A percentile compares a stretch with the other conserved stretches of the same genome.
These are phyloP conservation scores for Crocidura indochinensis DNA, from an alignment of 2,797 vertebrate species.

Conservation along the genomic window DNA sequence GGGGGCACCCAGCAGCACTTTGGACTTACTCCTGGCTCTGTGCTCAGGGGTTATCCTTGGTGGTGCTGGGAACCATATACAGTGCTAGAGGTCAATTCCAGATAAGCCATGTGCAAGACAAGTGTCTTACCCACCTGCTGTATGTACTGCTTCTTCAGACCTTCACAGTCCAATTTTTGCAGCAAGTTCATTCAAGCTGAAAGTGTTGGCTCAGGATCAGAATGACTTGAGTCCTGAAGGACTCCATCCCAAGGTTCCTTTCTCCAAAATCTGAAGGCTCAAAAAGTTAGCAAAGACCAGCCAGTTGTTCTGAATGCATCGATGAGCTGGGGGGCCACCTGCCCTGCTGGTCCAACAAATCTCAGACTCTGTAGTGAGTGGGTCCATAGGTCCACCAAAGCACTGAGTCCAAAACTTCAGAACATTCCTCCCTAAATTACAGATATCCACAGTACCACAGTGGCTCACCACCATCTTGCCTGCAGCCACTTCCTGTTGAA, in stretches of 20 bases:
- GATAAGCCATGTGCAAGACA: no score
- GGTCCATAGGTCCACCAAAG: fast-evolving
- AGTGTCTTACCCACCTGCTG: no score
- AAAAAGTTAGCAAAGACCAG: background rate
- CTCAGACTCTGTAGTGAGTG: background rate
- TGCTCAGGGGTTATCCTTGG: no score
- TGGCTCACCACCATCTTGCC: background rate
- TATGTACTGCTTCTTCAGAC: no score
- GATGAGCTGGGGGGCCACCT: background rate
- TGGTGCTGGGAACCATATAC: no score
- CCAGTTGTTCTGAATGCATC: background rate
- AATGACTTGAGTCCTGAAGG: constrained; percentile 9
- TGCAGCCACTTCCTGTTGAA: constrained; percentile 26
- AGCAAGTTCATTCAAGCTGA: background rate
- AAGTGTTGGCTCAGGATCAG: background rate
- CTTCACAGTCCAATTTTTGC: background rate
- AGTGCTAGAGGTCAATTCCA: no score
- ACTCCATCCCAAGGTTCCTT: background rate
- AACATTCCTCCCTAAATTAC: constrained; percentile 19
- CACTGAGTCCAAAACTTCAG: background rate
- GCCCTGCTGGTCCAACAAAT: background rate
- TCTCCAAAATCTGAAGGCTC: background rate
- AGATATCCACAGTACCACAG: background rate
- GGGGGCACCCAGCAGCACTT: no score
- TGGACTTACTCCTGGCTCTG: no score